Conservation (phyloP, 1,140 invertebrate genomes). For the Lepidurus arcticus region DNA sequence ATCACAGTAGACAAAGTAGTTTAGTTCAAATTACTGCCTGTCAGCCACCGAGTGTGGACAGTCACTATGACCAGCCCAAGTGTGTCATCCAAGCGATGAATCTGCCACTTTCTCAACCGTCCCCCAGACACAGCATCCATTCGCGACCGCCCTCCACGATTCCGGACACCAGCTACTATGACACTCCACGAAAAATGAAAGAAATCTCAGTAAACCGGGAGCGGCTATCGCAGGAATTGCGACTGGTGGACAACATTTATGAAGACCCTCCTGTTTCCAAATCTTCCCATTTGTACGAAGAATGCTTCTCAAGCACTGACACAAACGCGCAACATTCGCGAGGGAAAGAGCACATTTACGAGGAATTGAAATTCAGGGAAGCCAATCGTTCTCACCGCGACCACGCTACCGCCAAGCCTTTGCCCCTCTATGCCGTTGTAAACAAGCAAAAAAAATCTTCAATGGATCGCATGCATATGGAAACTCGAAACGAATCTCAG, state of each 20-base stretch:
- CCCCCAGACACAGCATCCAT: neutral
- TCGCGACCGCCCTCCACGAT: neutral
- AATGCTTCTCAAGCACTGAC: neutral
- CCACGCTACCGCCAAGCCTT: neutral
- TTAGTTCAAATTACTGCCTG: neutral
- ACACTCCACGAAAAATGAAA: slow-evolving; percentile 1
- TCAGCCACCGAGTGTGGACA: neutral
- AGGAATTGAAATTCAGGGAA: slow-evolving; percentile 1
- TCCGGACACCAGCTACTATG: neutral
- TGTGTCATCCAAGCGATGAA: slow-evolving; percentile 16
- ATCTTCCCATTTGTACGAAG: slow-evolving; percentile 28
- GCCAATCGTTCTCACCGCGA: neutral
- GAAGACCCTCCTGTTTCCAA: slow-evolving; percentile 6
- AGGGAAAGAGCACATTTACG: neutral
- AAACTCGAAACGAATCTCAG: slow-evolving; percentile 12
- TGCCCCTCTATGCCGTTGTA: slow-evolving; percentile 24
- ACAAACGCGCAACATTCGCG: neutral
- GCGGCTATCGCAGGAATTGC: neutral
- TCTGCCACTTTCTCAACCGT: neutral
- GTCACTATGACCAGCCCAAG: slow-evolving; percentile 2
- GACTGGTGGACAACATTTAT: neutral
- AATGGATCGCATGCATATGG: slow-evolving; percentile 24
- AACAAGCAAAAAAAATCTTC: slow-evolving; percentile 23
- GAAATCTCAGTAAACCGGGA: neutral
- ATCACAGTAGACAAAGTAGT: neutral